Percentiles rank a stretch among this genome's conserved stretches.
Conservation (phyloP, 2,797 vertebrate genomes). For the Varecia variegata region DNA sequence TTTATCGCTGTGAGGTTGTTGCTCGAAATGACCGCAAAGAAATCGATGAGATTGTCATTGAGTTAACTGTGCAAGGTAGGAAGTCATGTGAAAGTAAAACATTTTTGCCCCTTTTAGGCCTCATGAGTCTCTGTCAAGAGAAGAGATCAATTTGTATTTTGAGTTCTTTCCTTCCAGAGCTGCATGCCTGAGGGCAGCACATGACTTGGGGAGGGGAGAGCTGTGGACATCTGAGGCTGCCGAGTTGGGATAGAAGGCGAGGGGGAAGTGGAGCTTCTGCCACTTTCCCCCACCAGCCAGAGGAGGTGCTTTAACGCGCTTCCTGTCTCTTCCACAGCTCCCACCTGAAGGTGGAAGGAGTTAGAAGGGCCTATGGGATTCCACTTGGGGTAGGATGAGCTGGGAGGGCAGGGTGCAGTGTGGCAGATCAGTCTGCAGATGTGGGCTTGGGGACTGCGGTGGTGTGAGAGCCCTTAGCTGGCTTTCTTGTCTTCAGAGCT, state of each 20-base stretch:
- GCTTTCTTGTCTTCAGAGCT: not conserved
- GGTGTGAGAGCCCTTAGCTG: not conserved
- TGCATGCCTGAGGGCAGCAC: not conserved
- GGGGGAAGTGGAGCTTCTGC: not conserved
- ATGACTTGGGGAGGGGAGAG: not conserved
- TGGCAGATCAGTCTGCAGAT: not conserved
- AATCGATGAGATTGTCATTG: slow-evolving; percentile 96
- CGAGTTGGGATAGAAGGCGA: not conserved
- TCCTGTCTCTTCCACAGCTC: not conserved
- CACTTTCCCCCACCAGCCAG: not conserved
- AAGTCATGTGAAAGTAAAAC: not conserved
- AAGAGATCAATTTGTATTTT: not conserved
- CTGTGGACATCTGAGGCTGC: not conserved
- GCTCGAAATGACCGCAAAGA: slow-evolving; percentile 93
- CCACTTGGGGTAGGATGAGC: not conserved
- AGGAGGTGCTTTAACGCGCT: not conserved
- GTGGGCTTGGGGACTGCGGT: no score
- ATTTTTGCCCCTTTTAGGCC: not conserved
- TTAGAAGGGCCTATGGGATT: not conserved
- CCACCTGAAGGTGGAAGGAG: not conserved
- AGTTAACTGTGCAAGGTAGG: slow-evolving; percentile 94
- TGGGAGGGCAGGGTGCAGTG: not conserved
- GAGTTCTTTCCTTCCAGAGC: not conserved
- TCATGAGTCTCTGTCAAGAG: not conserved
- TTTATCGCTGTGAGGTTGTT: slow-evolving; percentile 97